Evolutionary conservation across 2,797 vertebrate genomes (phyloP).

Genomic region (Girardinus metallicus): DNA sequence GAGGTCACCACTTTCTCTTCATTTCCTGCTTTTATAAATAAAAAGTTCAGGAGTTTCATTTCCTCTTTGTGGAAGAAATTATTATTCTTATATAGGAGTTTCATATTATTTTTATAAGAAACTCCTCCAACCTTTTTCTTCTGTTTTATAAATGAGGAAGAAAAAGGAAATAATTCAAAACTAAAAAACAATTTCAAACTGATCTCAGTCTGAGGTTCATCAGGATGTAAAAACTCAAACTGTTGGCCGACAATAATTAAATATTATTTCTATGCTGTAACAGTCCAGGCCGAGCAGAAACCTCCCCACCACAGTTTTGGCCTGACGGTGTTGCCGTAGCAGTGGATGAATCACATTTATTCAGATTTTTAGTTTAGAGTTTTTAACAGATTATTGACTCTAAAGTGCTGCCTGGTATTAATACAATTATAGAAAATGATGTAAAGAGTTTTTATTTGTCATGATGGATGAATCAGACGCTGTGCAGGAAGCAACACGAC

Average conservation of each 20-base stretch:
- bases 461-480: not conserved
- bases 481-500: not conserved
- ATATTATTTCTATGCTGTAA: not conserved
- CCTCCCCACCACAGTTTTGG: not conserved
- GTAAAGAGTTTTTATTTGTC: too few species aligned
- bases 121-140: too few species aligned
- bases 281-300: not conserved
- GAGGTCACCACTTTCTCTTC: constrained; percentile 2
- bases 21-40: not conserved
- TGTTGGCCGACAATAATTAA: not conserved
- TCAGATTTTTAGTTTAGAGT: not conserved
- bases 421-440: not conserved
- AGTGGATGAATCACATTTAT: not conserved
- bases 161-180: too few species aligned
- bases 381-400: not conserved
- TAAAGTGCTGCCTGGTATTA: not conserved
- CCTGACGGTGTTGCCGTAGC: not conserved
- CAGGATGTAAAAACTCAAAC: too few species aligned
- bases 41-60: too few species aligned
- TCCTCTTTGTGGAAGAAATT: too few species aligned
- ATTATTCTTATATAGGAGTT: too few species aligned
- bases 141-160: too few species aligned
- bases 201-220: too few species aligned
- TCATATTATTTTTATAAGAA: too few species aligned
- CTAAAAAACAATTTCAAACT: too few species aligned